phyloP scores from a whole-genome alignment of 2,113 vertebrate species.

The Hippocampus abdominalis region DNA sequence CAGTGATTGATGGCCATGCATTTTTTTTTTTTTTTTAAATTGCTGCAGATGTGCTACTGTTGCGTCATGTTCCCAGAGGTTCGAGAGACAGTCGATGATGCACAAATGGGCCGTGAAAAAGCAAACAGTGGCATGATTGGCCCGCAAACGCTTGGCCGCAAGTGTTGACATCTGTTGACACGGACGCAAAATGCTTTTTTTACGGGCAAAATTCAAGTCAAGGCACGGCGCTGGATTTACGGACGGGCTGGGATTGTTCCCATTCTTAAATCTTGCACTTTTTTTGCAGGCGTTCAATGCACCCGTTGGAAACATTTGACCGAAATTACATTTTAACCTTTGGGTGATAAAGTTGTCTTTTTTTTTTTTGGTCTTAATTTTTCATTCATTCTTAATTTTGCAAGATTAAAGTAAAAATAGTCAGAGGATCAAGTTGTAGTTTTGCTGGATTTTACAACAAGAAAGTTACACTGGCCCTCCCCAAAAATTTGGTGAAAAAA shows the following conservation, averaged over 20 bases:
- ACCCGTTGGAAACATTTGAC: neutral
- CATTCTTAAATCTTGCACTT: slow-evolving; percentile 41
- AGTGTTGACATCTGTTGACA: slow-evolving; percentile 44
- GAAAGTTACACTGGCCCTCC: too few relatives aligned
- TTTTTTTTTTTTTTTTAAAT: neutral
- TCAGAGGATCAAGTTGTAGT: too few relatives aligned
- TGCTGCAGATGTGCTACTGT: neutral
- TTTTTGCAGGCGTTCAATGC: slow-evolving; percentile 11
- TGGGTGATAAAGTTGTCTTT: neutral
- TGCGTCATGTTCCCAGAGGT: slow-evolving; percentile 1
- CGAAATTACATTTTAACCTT: neutral
- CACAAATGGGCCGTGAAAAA: slow-evolving; percentile 28
- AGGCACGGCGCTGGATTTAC: slow-evolving; percentile 51
- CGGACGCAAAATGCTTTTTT: slow-evolving; percentile 21
- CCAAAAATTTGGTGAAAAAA: too few relatives aligned
- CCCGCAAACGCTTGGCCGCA: slow-evolving; percentile 13
- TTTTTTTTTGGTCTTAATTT: too few relatives aligned
- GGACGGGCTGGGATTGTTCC: slow-evolving; percentile 36
- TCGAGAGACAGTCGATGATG: slow-evolving; percentile 19
- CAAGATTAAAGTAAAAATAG: neutral
- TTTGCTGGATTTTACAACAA: too few relatives aligned
- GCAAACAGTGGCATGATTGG: slow-evolving; percentile 22
- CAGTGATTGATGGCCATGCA: slow-evolving; percentile 2
- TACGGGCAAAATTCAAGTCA: slow-evolving; percentile 45
- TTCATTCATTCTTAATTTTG: neutral